phyloP scores from a whole-genome alignment of 2,888 invertebrate genomes.

The Caradrina kadenii region DNA sequence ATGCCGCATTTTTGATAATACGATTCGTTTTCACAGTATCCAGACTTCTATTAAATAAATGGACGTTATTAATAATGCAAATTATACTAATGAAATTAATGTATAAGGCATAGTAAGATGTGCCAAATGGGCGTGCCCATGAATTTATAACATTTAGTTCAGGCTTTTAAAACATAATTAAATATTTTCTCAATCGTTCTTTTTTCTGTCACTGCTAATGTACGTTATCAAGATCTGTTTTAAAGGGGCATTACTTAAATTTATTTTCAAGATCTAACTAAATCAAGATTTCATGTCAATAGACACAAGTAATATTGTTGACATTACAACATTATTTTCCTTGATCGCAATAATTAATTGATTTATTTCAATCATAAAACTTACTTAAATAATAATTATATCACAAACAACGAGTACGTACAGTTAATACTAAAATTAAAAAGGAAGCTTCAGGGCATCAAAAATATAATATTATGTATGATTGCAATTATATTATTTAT shows the following conservation, averaged over 20 bases:
- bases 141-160: constrained; percentile 31
- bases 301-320: background rate
- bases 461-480: too few species aligned
- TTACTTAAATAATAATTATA: too few species aligned
- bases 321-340: background rate
- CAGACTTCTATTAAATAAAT: constrained; percentile 14
- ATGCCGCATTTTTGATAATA: constrained; percentile 32
- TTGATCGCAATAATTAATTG: too few species aligned
- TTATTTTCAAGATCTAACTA: background rate
- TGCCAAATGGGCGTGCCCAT: constrained; percentile 41
- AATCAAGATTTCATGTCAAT: background rate
- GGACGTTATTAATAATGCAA: constrained; percentile 13
- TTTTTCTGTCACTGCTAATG: constrained; percentile 13
- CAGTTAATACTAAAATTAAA: too few species aligned
- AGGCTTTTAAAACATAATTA: constrained; percentile 26
- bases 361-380: too few species aligned
- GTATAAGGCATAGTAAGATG: background rate
- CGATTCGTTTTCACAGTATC: constrained; percentile 25
- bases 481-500: background rate
- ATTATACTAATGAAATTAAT: constrained; percentile 7
- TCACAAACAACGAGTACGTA: too few species aligned
- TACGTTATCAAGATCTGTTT: constrained; percentile 15
- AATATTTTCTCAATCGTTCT: constrained; percentile 7
- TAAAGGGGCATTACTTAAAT: background rate
- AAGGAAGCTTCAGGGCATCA: too few species aligned